phyloP scores from a whole-genome alignment of 2,888 invertebrate genomes.

The Campopleginae sp. region DNA sequence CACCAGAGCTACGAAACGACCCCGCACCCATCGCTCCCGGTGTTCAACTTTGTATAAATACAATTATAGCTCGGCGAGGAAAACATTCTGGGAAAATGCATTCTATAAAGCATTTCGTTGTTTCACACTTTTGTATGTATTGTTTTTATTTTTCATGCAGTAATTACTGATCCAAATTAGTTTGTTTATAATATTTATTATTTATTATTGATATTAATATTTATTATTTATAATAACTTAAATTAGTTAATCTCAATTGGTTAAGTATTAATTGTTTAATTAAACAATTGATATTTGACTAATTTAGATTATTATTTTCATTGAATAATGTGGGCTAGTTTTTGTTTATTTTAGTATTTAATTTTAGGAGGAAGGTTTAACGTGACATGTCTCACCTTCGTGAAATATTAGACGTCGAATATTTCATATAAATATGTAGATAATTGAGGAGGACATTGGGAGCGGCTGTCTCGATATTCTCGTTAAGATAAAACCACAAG shows the following conservation, averaged over 20 bases:
- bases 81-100: background rate
- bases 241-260: background rate
- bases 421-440: background rate
- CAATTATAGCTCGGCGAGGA: background rate
- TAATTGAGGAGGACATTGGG: background rate
- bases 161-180: background rate
- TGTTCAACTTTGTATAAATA: background rate
- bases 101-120: background rate
- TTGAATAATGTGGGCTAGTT: background rate
- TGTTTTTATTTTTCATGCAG: background rate
- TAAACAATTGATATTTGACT: background rate
- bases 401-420: constrained; percentile 13
- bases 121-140: background rate
- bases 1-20: background rate
- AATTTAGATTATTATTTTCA: background rate
- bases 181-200: too few relatives aligned
- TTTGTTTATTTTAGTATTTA: background rate
- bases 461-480: constrained; percentile 49
- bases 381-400: background rate
- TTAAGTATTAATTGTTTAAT: background rate
- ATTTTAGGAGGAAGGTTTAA: background rate
- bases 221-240: too few relatives aligned
- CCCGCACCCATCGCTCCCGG: background rate
- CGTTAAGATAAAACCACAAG: constrained; percentile 45
- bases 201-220: too few relatives aligned